Conservation (phyloP, 2,113 vertebrate species). For the Cinclus mexicanus region DNA sequence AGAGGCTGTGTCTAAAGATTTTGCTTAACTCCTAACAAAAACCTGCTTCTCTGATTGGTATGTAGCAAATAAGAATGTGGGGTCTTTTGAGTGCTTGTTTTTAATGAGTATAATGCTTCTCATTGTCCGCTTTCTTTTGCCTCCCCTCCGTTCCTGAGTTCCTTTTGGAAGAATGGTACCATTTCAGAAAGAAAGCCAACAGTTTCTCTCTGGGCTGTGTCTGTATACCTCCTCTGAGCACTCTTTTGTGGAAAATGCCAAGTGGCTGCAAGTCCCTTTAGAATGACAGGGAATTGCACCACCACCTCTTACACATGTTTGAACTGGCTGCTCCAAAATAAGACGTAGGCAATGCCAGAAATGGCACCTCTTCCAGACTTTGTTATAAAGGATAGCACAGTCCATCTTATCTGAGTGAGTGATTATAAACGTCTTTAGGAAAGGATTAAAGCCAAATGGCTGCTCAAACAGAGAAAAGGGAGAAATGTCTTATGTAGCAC, state of each 20-base stretch:
- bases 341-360: neutral
- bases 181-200: neutral
- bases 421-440: neutral
- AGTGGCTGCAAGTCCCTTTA: neutral
- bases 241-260: neutral
- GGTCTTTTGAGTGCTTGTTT: neutral
- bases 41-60: neutral
- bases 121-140: neutral
- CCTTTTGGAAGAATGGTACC: neutral
- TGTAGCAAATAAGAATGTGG: constrained; percentile 6
- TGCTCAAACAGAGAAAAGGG: neutral
- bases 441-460: neutral
- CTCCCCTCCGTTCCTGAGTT: neutral
- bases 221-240: neutral
- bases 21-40: constrained; percentile 67
- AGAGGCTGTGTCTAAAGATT: constrained; percentile 93
- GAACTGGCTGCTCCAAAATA: neutral
- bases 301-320: neutral
- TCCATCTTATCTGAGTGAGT: neutral
- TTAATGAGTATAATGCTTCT: neutral
- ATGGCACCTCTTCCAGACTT: neutral
- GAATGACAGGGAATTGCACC: neutral
- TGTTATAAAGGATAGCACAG: neutral
- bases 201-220: neutral
- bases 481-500: neutral